phyloP scores from a whole-genome alignment of 2,113 vertebrate genomes.

The Todiramphus saurophagus region DNA sequence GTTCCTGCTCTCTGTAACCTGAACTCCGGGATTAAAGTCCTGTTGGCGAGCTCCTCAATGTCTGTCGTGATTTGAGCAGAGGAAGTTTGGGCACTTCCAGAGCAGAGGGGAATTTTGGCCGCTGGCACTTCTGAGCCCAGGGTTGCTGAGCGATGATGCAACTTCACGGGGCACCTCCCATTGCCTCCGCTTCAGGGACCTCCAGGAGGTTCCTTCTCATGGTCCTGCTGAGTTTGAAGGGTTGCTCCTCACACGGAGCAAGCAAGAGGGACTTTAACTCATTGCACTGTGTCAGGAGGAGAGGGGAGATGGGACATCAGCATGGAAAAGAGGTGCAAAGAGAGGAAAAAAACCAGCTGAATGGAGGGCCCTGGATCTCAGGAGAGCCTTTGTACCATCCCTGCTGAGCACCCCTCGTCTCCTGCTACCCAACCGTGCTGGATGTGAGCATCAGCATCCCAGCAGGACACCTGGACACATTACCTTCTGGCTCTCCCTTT shows the following conservation, averaged over 20 bases:
- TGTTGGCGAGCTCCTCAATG: neutral
- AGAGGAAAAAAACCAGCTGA: neutral
- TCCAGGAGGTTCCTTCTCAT: neutral
- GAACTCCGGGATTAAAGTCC: neutral
- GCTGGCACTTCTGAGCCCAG: neutral
- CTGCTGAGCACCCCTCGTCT: neutral
- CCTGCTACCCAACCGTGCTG: accelerated
- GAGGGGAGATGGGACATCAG: neutral
- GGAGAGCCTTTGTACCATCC: neutral
- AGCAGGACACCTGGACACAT: neutral
- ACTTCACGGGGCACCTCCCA: neutral
- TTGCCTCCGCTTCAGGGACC: neutral
- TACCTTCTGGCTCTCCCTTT: neutral
- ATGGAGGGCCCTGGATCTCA: accelerated
- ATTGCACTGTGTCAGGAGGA: neutral
- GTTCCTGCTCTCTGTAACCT: neutral
- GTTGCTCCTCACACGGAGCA: accelerated
- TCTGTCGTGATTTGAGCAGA: neutral
- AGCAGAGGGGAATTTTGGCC: neutral
- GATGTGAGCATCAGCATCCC: neutral
- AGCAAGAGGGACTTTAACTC: neutral
- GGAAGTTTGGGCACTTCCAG: neutral
- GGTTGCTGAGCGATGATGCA: neutral
- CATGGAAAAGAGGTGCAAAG: neutral
- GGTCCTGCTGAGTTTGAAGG: neutral